Conservation (phyloP, 2,797 vertebrate genomes). For the Myripristis murdjan region DNA sequence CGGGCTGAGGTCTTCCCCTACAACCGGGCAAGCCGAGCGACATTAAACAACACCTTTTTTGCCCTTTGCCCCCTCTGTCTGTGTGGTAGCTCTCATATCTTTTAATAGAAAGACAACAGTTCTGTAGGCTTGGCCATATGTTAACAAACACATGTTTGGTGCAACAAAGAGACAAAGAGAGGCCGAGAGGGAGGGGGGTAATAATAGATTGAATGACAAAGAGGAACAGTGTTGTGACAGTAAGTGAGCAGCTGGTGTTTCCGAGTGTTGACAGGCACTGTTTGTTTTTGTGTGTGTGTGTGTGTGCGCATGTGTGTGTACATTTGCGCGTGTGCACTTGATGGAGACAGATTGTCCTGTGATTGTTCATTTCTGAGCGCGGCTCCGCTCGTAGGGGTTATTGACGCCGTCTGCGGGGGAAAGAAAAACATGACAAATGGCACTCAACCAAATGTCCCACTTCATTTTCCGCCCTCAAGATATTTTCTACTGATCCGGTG, state of each 20-base stretch:
- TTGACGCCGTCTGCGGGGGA: conserved; percentile 73
- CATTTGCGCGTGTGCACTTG: conserved; percentile 36
- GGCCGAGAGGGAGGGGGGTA: conserved; percentile 19
- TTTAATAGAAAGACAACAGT: conserved; percentile 26
- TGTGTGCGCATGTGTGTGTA: conserved; percentile 26
- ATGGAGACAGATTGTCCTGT: conserved; percentile 79
- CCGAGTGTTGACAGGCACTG: conserved; percentile 72
- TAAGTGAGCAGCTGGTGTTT: conserved; percentile 81
- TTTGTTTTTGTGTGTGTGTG: conserved; percentile 29
- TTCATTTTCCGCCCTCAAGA: conserved; percentile 57
- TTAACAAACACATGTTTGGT: conserved; percentile 40
- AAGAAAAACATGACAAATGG: conserved; percentile 73
- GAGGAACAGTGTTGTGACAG: conserved; percentile 78
- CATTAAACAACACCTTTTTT: too few relatives aligned
- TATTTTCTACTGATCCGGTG: conserved; percentile 43
- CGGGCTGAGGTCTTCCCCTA: conserved; percentile 1
- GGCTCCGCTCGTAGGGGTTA: conserved; percentile 69
- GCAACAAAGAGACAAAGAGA: conserved; percentile 33
- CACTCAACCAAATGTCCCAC: conserved; percentile 70
- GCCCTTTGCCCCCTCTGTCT: background rate
- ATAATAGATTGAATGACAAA: conserved; percentile 77
- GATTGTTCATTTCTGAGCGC: conserved; percentile 76
- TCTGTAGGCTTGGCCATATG: conserved; percentile 33
- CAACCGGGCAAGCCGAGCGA: background rate
- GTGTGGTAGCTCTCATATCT: background rate